Evolutionary conservation across 2,113 vertebrate species (phyloP), one percentile per base, ranked within the genome.

Genomic region (Kobus ellipsiprymnus): DNA sequence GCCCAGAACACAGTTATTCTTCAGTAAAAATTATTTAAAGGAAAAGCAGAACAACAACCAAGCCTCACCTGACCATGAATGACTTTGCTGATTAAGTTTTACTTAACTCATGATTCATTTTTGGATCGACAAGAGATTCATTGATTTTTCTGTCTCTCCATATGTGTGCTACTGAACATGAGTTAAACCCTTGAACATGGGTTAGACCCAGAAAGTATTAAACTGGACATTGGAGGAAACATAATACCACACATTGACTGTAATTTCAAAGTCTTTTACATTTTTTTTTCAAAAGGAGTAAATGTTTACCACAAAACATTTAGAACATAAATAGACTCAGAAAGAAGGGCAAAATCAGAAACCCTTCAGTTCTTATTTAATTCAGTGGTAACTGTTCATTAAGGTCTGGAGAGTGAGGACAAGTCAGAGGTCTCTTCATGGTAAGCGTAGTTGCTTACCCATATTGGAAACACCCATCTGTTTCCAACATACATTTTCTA

Each of bases 391-490:
- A 44, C 1, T 6, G 7, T 33, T 62, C 5, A 0, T 23, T 25
- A 59, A 21, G 29, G 0, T 23, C 50, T 46, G 17, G 36, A 13
- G 1, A 1, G 8, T 33, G 23, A 67, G 33, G 50, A 29, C n/a
- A 6, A 19, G 46, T 5, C n/a, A 33, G 84, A 27, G 21, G 3
- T 54, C 44, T 29, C 21, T n/a, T 13, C 19, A 0, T 0, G 19
- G 55, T 36, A 11, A 6, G 21, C 50, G 2, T 29, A 0, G 2
- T 2, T 2, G 46, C 60, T 62, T 62, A 62, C 29, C 60, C 29
- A 15, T 62, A 13, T 62, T 62, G 60, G 29, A 62, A 62, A 30
- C 59, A 33, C 14, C 12, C 4, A 4, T 36, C 54, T n/a, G 59
- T 82, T n/a, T 48, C 71, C 46, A 12, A 0, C 0, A 33, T 59